Evolutionary conservation across 2,888 invertebrate species (phyloP), one percentile per base, ranked within the genome.

Genomic region (Acholoe squamosa): DNA sequence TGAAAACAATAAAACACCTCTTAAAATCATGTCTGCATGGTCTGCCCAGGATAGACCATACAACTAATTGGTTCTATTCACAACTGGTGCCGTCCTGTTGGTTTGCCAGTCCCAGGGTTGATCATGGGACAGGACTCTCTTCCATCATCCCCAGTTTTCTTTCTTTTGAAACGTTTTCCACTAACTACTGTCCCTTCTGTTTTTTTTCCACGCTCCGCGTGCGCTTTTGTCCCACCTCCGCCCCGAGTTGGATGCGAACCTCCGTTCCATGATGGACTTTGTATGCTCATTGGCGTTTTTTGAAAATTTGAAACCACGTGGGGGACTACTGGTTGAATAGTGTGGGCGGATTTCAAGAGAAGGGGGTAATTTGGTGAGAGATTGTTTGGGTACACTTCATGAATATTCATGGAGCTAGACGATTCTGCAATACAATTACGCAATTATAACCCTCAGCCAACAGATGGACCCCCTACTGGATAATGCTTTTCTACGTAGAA

Each of bases 1-100:
- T 80, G 80, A 80, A 43, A 80, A 33, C 80, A 80, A 80, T 80
- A 80, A 80, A 80, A 34, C n/a, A 80, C 34, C 34, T 80, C 33
- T 43, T 33, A 33, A 80, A 71, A 7, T 28, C 28, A 71, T 71
- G 71, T 71, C 71, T 22, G n/a, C 16, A 16, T n/a, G 25, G 71
- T 31, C 71, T 31, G 28, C 1, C 0, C 3, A 22, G 71, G 71
- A 71, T 71, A 28, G 71, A n/a, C 22, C 61, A 61, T 22, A 61
- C 25, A n/a, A 22, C 71, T 71, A 71, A 71, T 71, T 71, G 71
- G 28, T 25, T 28, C 28, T 31, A 71, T 71, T 71, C 28, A 71
- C 61, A 3, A 19, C 61, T 19, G 19, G 61, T 61, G 14, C 31
- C 25, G 31, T 25, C 71, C 14, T 31, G 14, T 5, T n/a, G 71